Evolutionary conservation across 2,888 invertebrate genomes (phyloP).

Genomic region (Portevinia maculata): DNA sequence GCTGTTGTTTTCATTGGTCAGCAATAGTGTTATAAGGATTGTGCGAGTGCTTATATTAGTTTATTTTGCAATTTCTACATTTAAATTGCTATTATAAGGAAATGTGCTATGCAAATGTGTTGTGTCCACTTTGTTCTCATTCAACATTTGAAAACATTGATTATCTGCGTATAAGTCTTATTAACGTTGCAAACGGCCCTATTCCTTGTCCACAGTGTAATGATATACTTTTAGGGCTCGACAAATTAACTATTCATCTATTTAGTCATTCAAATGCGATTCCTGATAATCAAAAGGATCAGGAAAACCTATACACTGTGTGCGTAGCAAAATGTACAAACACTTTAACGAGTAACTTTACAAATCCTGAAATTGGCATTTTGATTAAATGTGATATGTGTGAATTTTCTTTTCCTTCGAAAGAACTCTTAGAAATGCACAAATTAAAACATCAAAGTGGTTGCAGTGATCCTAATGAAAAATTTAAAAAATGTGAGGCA

Average conservation of each 20-base stretch:
- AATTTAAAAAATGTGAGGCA: too few species aligned
- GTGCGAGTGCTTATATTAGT: too few species aligned
- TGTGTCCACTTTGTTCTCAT: slow-evolving; percentile 91
- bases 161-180: slow-evolving; percentile 87
- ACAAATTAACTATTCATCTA: slow-evolving; percentile 92
- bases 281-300: too few species aligned
- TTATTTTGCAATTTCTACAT: too few species aligned
- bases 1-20: too few species aligned
- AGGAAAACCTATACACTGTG: too few species aligned
- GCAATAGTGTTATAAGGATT: too few species aligned
- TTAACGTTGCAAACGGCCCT: slow-evolving; percentile 89
- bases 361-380: neutral
- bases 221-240: slow-evolving; percentile 89
- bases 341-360: neutral
- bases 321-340: slow-evolving; percentile 22
- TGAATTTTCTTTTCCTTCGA: neutral
- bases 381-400: neutral
- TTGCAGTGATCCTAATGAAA: too few species aligned
- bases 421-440: neutral
- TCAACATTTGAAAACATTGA: slow-evolving; percentile 89
- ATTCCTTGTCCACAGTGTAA: slow-evolving; percentile 91
- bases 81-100: slow-evolving; percentile 22
- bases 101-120: slow-evolving; percentile 85
- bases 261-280: slow-evolving; percentile 87
- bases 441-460: neutral